Base-by-base conservation (phyloP, 2,797 vertebrate species). In the Eulemur albifrons region DNA sequence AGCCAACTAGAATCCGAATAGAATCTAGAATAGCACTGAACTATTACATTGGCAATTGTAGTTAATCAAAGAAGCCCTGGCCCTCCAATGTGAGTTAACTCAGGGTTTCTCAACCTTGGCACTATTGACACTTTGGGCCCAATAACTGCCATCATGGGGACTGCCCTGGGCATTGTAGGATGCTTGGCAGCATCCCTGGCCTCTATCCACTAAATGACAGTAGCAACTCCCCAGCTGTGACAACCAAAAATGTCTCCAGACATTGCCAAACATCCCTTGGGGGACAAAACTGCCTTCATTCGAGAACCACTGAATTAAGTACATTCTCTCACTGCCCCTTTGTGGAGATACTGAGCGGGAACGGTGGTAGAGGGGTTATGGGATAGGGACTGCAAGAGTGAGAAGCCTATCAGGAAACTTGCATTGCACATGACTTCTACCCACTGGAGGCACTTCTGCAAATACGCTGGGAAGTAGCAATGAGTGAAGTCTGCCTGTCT, bases 331-430 rank as follows among this genome's bases (percentile, higher is more conserved):
- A 50, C 2, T 20, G 48, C 7, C 50, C 32, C 43, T 69, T 32
- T 73, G 38, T n/a, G 3, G 18, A 67, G 73, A 32, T 13, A 76
- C 23, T 12, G 12, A 67, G 38, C 35, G 7, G 75, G 80, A 52
- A 45, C 1, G 3, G 4, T 5, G 9, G n/a, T 2, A 15, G 5
- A 57, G 67, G 1, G 12, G 32, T 20, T 61, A 77, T 0, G 11
- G 67, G 52, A 20, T 0, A 43, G 35, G 21, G 18, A 67, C 45
- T 0, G 45, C 30, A 83, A 61, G 67, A 6, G 17, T 54, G 43
- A 67, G 73, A 52, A 50, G 45, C 43, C 5, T 7, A 15, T 45
- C 43, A 12, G 5, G n/a, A 13, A 76, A 57, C 20, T 5, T 43
- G 30, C 11, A n/a, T 32, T 1, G 15, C 2, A 30, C 23, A 15